phyloP scores from a whole-genome alignment of 2,113 vertebrate species.

The Eleginops maclovinus region DNA sequence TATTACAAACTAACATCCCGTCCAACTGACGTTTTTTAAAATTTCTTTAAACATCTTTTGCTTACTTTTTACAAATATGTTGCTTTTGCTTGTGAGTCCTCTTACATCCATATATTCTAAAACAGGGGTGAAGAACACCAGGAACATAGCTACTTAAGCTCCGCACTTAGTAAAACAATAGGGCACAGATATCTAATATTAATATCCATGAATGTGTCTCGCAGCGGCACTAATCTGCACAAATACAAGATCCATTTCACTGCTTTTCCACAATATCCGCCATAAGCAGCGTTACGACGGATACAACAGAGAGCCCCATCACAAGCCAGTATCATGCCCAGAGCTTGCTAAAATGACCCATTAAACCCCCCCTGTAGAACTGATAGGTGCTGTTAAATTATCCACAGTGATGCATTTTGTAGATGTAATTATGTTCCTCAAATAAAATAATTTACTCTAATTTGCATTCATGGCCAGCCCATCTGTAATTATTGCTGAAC shows the following conservation, averaged over 20 bases:
- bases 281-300: background rate
- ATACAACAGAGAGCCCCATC: conserved; percentile 51
- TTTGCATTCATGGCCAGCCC: conserved; percentile 51
- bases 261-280: conserved; percentile 21
- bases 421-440: conserved; percentile 70
- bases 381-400: conserved; percentile 59
- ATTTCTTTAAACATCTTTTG: no score
- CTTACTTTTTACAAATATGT: no score
- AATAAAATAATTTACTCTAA: conserved; percentile 74
- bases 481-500: conserved; percentile 69
- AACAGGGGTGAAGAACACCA: no score
- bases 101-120: no score
- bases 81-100: no score
- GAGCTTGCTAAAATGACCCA: conserved; percentile 54
- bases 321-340: conserved; percentile 57
- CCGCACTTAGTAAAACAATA: no score
- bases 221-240: no score
- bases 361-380: conserved; percentile 59
- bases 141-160: no score
- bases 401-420: conserved; percentile 68
- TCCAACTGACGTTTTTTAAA: no score
- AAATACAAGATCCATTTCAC: conserved; percentile 2
- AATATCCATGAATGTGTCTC: no score
- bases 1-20: no score
- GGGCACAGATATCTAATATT: no score